phyloP scores from a whole-genome alignment of 2,888 invertebrate species.

The Busseola fusca region DNA sequence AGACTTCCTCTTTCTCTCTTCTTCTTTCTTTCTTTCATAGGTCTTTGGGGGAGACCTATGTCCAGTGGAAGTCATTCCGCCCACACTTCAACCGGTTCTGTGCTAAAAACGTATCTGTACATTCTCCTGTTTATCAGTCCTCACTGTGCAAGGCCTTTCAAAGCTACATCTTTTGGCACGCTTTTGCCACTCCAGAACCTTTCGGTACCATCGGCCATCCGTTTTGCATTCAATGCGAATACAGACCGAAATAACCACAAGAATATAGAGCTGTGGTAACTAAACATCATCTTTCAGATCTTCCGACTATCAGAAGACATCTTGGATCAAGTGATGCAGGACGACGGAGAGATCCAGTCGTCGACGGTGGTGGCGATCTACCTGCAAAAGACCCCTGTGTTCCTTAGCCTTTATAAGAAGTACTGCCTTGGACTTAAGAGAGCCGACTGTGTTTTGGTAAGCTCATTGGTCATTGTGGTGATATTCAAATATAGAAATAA shows the following conservation, averaged over 20 bases:
- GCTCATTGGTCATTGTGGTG: slow-evolving; percentile 27
- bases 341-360: slow-evolving; percentile 92
- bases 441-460: slow-evolving; percentile 95
- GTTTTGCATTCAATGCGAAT: neutral
- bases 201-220: too few relatives aligned
- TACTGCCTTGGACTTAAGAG: slow-evolving; percentile 95
- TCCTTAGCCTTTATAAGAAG: slow-evolving; percentile 93
- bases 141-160: too few relatives aligned
- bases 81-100: too few relatives aligned
- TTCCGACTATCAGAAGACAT: slow-evolving; percentile 94
- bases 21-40: too few relatives aligned
- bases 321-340: slow-evolving; percentile 92
- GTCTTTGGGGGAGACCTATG: too few relatives aligned
- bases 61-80: too few relatives aligned
- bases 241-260: neutral
- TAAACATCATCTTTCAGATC: slow-evolving; percentile 81
- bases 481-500: neutral
- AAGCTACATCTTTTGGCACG: too few relatives aligned
- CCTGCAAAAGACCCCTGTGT: slow-evolving; percentile 92
- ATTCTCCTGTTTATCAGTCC: too few relatives aligned
- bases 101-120: too few relatives aligned
- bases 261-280: neutral
- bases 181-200: too few relatives aligned
- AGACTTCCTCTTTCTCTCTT: too few relatives aligned
- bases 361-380: slow-evolving; percentile 92